Evolutionary conservation across 2,888 invertebrate genomes (phyloP).

Genomic region (Dasysyrphus albostriatus): DNA sequence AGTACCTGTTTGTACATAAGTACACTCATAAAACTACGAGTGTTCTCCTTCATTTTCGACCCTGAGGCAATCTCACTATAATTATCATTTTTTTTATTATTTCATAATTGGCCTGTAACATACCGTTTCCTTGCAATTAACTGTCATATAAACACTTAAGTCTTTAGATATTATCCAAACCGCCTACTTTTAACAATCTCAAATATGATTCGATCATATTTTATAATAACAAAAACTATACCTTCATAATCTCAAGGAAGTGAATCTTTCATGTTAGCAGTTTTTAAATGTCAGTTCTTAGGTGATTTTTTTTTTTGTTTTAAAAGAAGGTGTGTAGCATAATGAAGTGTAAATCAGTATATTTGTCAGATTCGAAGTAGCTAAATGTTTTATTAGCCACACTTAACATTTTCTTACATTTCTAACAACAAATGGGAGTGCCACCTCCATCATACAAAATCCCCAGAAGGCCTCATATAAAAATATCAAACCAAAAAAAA

Average conservation of each 20-base stretch:
- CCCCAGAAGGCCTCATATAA: conserved; percentile 1
- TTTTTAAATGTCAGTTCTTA: conserved; percentile 40
- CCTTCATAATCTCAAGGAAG: conserved; percentile 43
- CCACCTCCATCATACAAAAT: background rate
- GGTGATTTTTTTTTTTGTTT: background rate
- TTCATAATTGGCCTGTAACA: conserved; percentile 9
- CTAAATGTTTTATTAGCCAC: conserved; percentile 49
- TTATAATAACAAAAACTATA: background rate
- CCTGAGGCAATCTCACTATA: background rate
- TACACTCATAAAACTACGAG: background rate
- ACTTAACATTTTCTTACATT: background rate
- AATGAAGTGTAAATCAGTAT: conserved; percentile 23
- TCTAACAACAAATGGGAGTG: conserved; percentile 41
- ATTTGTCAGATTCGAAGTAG: background rate
- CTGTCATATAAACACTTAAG: background rate
- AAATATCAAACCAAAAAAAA: background rate
- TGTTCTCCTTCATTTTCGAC: background rate
- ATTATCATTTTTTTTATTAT: background rate
- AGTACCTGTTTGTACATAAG: background rate
- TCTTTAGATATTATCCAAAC: background rate
- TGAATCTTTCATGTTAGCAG: conserved; percentile 8
- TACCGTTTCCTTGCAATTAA: conserved; percentile 5
- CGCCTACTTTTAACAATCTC: background rate
- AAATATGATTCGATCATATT: background rate
- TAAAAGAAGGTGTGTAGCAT: conserved; percentile 17